These are phyloP conservation scores for Tanytarsus gracilentus DNA, from an alignment of 2,888 invertebrate genomes.

Conservation along the genomic window DNA sequence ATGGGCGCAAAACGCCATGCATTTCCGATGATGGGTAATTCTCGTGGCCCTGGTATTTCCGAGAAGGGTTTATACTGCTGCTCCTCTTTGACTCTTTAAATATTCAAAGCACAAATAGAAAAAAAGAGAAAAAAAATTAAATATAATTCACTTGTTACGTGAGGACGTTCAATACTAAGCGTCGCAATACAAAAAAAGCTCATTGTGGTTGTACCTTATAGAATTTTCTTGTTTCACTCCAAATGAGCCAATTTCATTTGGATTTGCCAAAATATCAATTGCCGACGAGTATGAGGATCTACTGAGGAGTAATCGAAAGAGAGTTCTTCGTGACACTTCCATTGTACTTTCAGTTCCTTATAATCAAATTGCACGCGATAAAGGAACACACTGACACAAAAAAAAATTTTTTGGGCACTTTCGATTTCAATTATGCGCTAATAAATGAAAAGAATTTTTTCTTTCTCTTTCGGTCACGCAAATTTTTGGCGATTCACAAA, in stretches of 20 bases:
- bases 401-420: background rate
- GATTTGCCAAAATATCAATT: constrained; percentile 31
- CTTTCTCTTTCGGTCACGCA: background rate
- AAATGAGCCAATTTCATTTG: too few species aligned
- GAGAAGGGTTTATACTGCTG: constrained; percentile 46
- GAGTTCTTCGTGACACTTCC: background rate
- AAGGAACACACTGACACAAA: too few species aligned
- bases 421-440: background rate
- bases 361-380: too few species aligned
- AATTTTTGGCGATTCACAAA: background rate
- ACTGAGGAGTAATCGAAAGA: constrained; percentile 31
- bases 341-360: background rate
- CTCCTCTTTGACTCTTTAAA: background rate
- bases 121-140: too few species aligned
- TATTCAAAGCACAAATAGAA: constrained; percentile 1
- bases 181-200: too few species aligned
- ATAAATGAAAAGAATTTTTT: background rate
- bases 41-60: constrained; percentile 65
- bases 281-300: constrained; percentile 39
- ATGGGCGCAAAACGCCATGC: constrained; percentile 69
- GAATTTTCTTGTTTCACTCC: too few species aligned
- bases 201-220: too few species aligned
- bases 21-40: constrained; percentile 65
- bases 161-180: too few species aligned
- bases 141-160: too few species aligned